These are phyloP conservation scores for Gyps fulvus DNA, from an alignment of 2,113 vertebrate species.

Conservation along the genomic window DNA sequence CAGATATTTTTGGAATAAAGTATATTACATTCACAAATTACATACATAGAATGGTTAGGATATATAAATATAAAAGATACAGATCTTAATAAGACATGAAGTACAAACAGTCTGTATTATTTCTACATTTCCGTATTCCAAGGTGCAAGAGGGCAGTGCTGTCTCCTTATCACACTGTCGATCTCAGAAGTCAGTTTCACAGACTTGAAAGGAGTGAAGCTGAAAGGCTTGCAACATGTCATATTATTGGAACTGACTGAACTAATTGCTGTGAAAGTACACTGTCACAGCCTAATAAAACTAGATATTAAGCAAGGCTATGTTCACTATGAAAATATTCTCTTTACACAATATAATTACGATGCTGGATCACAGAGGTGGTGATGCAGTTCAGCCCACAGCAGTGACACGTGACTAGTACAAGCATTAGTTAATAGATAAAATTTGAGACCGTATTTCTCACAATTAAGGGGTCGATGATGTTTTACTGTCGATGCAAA, in stretches of 20 bases:
- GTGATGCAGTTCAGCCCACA: background rate
- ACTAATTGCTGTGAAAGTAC: background rate
- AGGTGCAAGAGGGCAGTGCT: background rate
- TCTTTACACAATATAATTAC: background rate
- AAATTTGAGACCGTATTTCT: background rate
- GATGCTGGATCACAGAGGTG: background rate
- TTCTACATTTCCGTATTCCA: background rate
- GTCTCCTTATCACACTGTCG: background rate
- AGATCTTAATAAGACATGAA: background rate
- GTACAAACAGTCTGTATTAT: background rate
- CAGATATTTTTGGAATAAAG: background rate
- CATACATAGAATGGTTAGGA: background rate
- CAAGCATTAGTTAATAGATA: background rate
- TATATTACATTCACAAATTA: background rate
- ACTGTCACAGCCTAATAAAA: background rate
- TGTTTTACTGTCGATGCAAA: background rate
- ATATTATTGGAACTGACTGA: background rate
- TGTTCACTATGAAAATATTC: background rate
- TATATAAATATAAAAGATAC: background rate
- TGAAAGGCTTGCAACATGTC: background rate
- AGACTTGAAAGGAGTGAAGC: background rate
- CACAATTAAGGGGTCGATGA: background rate
- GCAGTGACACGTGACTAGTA: background rate
- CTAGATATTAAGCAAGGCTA: background rate
- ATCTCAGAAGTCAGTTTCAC: background rate